These are phyloP conservation scores for Schizotus pectinicornis DNA, from an alignment of 2,888 invertebrate species.

Conservation along the genomic window DNA sequence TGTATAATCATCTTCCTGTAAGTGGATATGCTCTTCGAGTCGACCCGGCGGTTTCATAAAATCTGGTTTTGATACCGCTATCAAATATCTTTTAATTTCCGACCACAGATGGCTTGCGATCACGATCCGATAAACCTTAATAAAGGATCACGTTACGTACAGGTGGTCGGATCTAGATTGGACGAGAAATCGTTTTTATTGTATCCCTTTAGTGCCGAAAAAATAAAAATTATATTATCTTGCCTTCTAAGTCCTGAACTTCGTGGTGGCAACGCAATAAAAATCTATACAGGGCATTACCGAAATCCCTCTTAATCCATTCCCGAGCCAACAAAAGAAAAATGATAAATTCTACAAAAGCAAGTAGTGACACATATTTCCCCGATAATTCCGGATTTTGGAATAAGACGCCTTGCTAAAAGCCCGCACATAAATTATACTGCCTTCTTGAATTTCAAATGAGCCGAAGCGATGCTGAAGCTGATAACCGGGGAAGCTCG, in stretches of 20 bases:
- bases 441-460: constrained; percentile 47
- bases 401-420: constrained; percentile 21
- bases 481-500: constrained; percentile 40
- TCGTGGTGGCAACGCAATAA: constrained; percentile 7
- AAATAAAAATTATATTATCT: no score
- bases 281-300: constrained; percentile 20
- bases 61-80: constrained; percentile 26
- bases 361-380: constrained; percentile 20
- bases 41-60: constrained; percentile 17
- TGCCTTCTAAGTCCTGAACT: no score
- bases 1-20: constrained; percentile 5
- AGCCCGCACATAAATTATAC: constrained; percentile 43
- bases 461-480: constrained; percentile 40
- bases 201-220: no score
- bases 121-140: constrained; percentile 28
- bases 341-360: constrained; percentile 8
- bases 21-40: constrained; percentile 12
- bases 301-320: constrained; percentile 6
- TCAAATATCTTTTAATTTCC: constrained; percentile 37
- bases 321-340: no score
- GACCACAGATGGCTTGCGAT: constrained; percentile 31
- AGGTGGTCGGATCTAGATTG: constrained; percentile 27
- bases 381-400: constrained; percentile 32
- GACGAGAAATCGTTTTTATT: constrained; percentile 19
- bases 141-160: constrained; percentile 28